Evolutionary conservation across 2,113 vertebrate genomes (phyloP), one percentile per base, ranked within the genome.

Genomic region (Sorex fumeus): DNA sequence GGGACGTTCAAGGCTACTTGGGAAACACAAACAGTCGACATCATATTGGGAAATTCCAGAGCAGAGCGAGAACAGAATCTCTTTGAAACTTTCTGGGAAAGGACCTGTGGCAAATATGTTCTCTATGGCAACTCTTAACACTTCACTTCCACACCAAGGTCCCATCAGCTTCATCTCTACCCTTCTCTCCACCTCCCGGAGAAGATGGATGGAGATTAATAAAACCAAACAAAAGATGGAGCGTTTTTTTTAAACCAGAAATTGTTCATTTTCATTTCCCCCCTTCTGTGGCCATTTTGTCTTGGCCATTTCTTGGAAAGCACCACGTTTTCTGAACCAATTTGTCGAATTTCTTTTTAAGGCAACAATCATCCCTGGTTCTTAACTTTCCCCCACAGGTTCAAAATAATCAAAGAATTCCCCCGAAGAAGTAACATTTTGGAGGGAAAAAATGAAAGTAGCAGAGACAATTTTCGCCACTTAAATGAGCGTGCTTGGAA

Each of bases 301-400:
- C 66, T 11, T 34, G 36, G 34, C 66, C 25, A 18, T n/a, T 75
- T 82, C 36, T 93, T 80, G 57, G n/a, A n/a, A n/a, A n/a, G 85
- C 47, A 70, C 47, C 34, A 43, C 27, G 53, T 78, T 81, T 91
- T 86, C 50, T 47, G 43, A 85, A 85, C 16, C 36, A 67, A 71
- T 85, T 70, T 71, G 25, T 84, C 64, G 91, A 64, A 66, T 62
- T 83, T 53, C 50, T 47, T 79, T 74, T 91, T 60, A 89, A 91
- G 74, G 81, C 30, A 84, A 89, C 15, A 81, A 6, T 70, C 88
- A 95, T 36, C 76, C 57, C 21, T 12, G 88, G 34, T 25, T 74
- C 72, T 93, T 91, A 32, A 92, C 84, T 95, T 94, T 23, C 21
- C 77, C 87, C 88, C 53, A 70, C 86, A 62, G n/a, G 81, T 92